phyloP scores from a whole-genome alignment of 37 sponge, comb jelly and placozoan species.

The Ephydatia muelleri region DNA sequence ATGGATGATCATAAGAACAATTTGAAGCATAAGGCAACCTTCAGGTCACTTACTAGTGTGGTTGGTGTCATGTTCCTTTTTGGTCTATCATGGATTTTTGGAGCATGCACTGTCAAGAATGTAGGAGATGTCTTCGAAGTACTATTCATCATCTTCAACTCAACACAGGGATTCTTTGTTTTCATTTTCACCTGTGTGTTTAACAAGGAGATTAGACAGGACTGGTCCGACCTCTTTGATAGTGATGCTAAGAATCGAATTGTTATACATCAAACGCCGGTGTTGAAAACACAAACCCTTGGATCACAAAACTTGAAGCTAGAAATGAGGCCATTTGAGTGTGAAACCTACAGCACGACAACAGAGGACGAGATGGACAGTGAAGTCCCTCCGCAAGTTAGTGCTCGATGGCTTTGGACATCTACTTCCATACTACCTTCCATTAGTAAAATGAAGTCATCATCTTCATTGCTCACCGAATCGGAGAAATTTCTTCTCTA shows the following conservation, averaged over 20 bases:
- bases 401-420: not conserved
- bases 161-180: conserved; percentile 49
- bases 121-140: conserved; percentile 29
- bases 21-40: not conserved
- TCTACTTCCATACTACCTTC: not conserved
- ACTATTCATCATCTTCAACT: conserved; percentile 58
- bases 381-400: not conserved
- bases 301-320: not conserved
- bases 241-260: not conserved
- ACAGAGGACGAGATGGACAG: not conserved
- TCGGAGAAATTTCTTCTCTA: not conserved
- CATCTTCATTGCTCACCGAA: not conserved
- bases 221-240: conserved; percentile 15
- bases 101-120: conserved; percentile 30
- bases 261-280: not conserved
- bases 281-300: not conserved
- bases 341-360: not conserved
- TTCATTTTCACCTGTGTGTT: conserved; percentile 39
- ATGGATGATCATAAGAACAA: not conserved
- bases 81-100: conserved; percentile 67
- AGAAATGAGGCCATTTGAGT: not conserved
- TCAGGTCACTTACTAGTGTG: conserved; percentile 2
- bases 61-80: conserved; percentile 22
- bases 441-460: not conserved
- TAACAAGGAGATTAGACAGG: conserved; percentile 19